These are phyloP conservation scores for Synergus japonicus DNA, from an alignment of 2,888 invertebrate genomes.

Conservation along the genomic window DNA sequence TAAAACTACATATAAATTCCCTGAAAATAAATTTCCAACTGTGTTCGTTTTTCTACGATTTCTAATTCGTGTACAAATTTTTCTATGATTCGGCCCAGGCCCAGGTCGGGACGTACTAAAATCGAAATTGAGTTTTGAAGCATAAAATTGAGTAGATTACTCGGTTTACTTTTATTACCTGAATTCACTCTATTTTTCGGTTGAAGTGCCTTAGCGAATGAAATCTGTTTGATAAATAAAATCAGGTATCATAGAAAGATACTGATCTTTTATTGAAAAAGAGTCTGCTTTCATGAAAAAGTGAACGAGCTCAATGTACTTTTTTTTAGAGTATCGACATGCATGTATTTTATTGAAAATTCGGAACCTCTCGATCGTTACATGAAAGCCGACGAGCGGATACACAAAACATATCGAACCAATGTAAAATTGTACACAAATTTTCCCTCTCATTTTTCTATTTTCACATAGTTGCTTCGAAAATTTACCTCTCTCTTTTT, in stretches of 20 bases:
- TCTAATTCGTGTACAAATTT: no score
- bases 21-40: not conserved
- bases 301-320: not conserved
- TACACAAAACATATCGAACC: not conserved
- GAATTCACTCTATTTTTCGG: not conserved
- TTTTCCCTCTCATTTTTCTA: not conserved
- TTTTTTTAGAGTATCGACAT: not conserved
- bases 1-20: conserved; percentile 18
- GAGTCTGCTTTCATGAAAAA: not conserved
- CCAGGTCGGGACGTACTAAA: no score
- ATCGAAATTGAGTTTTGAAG: no score
- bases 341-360: not conserved
- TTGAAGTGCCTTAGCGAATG: not conserved
- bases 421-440: not conserved
- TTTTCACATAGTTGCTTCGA: not conserved
- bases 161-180: not conserved
- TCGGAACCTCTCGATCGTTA: not conserved
- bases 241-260: not conserved
- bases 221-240: not conserved
- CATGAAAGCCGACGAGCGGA: not conserved
- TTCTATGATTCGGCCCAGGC: no score
- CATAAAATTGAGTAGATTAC: no score
- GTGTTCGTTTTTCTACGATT: not conserved
- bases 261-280: not conserved
- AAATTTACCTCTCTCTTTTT: not conserved